Evolutionary conservation across 1,140 invertebrate genomes (phyloP), one percentile per base, ranked within the genome.

Genomic region (Lutraria rhynchaena): DNA sequence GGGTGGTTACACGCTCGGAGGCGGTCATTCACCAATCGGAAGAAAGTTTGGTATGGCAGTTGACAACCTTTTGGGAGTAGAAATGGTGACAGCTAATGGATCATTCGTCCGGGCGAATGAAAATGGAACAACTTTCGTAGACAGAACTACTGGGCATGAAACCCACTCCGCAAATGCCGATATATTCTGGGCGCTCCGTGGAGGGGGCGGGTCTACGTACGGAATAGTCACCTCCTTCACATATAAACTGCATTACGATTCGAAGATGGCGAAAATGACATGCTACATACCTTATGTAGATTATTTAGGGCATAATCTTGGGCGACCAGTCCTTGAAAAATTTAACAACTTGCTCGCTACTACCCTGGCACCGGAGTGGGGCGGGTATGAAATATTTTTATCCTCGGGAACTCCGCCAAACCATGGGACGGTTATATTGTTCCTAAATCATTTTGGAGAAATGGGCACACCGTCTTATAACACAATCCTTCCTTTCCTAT

Each of bases 121-220:
- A 67, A 73, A 35, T 17, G n/a, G 19, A 27, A 83, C 53, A 9
- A 49, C 35, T 0, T 19, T 76, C 3, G 41, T 63, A 3, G 70
- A 73, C 17, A 17, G n/a, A 13, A 35, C 57, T 15, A 67, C 41
- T 15, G 65, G 44, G 3, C 13, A 15, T 3, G 55, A 29, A 22
- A 27, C 37, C 1, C 7, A 27, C 2, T 53, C 51, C 1, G 17
- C 17, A n/a, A 73, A 87, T 53, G 46, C 86, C 13, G 84, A 86
- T 27, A 46, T 89, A 1, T 89, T 89, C 46, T 88, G 87, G 84
- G 87, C 88, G 13, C n/a, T 89, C 0, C n/a, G 83, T 51, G 88
- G 88, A 19, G 87, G 87, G 7, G 89, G 89, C 15, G 86, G 86
- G 19, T 85, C 86, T 11, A 86, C 85, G 2, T 89, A 73, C 57